Evolutionary conservation across 2,888 invertebrate genomes (phyloP), one percentile per base, ranked within the genome.

Genomic region (Rhagonycha lutea): DNA sequence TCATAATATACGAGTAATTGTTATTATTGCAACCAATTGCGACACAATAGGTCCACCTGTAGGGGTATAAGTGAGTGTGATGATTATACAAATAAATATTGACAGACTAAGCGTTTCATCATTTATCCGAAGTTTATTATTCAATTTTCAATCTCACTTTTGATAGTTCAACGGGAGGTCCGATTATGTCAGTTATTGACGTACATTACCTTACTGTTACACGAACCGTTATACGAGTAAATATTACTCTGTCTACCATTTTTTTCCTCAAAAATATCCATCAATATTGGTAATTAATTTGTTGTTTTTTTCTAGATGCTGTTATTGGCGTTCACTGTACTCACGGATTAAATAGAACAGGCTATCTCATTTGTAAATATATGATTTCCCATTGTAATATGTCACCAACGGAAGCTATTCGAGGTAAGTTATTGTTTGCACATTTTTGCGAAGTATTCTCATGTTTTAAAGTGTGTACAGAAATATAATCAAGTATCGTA

Each of bases 321-420:
- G 84, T 95, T 78, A 90, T 95, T 80, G 95, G 95, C 69, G 92
- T 95, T 74, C 95, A 95, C 86, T 95, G 95, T 86, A 95, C 95
- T 1, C 95, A 95, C 84, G 95, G 95, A 4, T 88, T 95, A 78
- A 95, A 95, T 86, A 91, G 95, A 79, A 94, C 95, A 9, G 95
- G 95, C 4, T 95, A 92, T 85, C 90, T 95, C 85, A 92, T 95
- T 80, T 94, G 95, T 86, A 90, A 92, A 83, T 94, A 92, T 86
- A 92, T 95, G 91, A 70, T 71, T 2, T n/a, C 63, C 29, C 61
- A 29, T n/a, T 62, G 93, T 68, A 78, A 78, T 1, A 78, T 79
- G 65, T 28, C 79, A 8, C 75, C 80, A 10, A 82, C 87, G 18
- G 88, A 89, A 62, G 92, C 93, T 62, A 89, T 94, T 72, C 85